Percentiles rank a stretch among this genome's conserved stretches.
Evolutionary conservation across 1,140 invertebrate species (phyloP).

Genomic region (Sitophilus oryzae): DNA sequence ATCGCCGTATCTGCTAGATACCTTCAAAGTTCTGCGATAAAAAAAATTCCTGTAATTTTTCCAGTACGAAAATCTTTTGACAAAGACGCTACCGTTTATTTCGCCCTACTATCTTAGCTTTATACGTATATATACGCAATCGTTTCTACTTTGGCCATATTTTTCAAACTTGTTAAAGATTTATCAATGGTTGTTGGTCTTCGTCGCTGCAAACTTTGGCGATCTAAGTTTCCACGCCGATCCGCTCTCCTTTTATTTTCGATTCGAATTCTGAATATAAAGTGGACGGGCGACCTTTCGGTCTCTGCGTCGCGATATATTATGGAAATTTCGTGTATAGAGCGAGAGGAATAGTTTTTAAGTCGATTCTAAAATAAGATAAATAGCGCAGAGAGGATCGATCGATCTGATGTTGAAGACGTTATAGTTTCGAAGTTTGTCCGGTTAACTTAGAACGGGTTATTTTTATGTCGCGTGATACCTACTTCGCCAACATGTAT

Average conservation of each 20-base stretch:
- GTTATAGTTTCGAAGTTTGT: no score
- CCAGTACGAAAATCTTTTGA: background rate
- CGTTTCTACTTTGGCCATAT: constrained; percentile 10
- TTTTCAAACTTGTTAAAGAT: constrained; percentile 19
- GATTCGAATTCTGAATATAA: constrained; percentile 15
- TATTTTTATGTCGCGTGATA: no score
- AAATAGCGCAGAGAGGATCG: no score
- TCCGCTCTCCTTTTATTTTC: constrained; percentile 14
- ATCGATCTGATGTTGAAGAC: no score
- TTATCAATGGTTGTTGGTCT: constrained; percentile 20
- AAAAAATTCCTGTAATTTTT: no score
- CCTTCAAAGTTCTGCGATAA: no score
- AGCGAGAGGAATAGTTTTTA: no score
- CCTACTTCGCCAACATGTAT: no score
- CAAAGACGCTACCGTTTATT: background rate
- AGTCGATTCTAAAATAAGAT: no score
- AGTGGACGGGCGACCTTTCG: constrained; percentile 7
- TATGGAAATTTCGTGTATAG: constrained; percentile 11
- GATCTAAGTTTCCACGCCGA: constrained; percentile 15
- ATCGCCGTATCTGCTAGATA: no score
- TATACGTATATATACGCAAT: no score
- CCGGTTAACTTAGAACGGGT: no score
- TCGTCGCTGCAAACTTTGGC: constrained; percentile 9
- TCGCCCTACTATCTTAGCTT: constrained; percentile 4
- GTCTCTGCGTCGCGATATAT: constrained; percentile 7